A percentile compares a stretch with the other conserved stretches of the same genome.
phyloP scores from a whole-genome alignment of 2,113 vertebrate species.

The Engystomops pustulosus region DNA sequence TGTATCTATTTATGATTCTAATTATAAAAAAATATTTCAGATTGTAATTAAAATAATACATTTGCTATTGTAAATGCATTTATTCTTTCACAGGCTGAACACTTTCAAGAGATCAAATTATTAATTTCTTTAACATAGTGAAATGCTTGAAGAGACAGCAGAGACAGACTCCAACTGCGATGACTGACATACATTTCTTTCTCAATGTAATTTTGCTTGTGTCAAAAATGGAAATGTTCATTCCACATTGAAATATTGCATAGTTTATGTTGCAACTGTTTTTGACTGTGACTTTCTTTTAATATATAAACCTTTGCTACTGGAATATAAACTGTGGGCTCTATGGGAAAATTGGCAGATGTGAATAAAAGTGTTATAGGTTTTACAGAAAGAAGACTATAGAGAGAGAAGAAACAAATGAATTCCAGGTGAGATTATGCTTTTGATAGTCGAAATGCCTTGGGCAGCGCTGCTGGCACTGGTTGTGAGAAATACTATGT shows the following conservation, averaged over 20 bases:
- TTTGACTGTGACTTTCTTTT: background rate
- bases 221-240: background rate
- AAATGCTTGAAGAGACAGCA: background rate
- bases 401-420: conserved; percentile 23
- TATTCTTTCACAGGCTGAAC: background rate
- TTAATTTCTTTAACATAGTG: background rate
- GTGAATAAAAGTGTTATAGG: background rate
- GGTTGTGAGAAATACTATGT: background rate
- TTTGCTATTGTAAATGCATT: background rate
- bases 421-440: conserved; percentile 7
- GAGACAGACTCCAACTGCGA: background rate
- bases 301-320: background rate
- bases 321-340: background rate
- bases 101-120: background rate
- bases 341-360: background rate
- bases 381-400: conserved; percentile 13
- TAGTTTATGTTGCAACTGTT: background rate
- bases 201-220: background rate
- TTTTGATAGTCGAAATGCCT: conserved; percentile 12
- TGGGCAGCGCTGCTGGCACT: conserved; percentile 12
- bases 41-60: background rate
- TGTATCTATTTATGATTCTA: too few relatives aligned
- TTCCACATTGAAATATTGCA: too few relatives aligned
- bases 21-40: too few relatives aligned
- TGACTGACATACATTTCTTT: background rate